Percentiles rank a stretch among this genome's conserved stretches.
These are phyloP conservation scores for Alosa sapidissima DNA, from an alignment of 2,797 vertebrate species.

Conservation along the genomic window DNA sequence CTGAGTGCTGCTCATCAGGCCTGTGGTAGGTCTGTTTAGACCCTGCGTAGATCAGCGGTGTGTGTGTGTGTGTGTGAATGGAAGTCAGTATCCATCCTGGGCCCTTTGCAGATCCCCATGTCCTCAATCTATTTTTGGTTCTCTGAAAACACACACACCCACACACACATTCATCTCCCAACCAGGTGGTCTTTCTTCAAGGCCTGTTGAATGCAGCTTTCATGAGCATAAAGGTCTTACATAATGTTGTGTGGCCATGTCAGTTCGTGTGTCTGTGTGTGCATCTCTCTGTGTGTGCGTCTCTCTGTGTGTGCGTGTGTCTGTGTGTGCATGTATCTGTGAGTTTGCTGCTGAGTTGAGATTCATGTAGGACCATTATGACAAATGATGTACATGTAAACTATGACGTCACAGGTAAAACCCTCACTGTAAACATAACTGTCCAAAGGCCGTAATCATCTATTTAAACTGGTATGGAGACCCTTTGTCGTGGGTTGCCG, in stretches of 20 bases:
- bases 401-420: background rate
- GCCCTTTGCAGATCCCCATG: background rate
- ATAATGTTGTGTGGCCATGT: background rate
- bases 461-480: background rate
- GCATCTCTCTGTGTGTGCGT: background rate
- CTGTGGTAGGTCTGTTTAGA: background rate
- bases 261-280: background rate
- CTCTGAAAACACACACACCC: background rate
- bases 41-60: background rate
- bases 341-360: background rate
- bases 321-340: background rate
- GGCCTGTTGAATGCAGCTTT: background rate
- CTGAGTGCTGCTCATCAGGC: background rate
- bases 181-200: slow-evolving; percentile 12
- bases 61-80: slow-evolving; percentile 26
- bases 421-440: background rate
- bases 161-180: background rate
- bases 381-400: background rate
- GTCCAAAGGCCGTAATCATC: background rate
- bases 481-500: background rate
- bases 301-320: background rate
- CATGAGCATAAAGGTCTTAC: background rate
- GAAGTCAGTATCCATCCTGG: slow-evolving; percentile 30
- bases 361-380: background rate
- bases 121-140: background rate